Evolutionary conservation across 2,888 invertebrate species (phyloP), one percentile per base, ranked within the genome.

Genomic region (Actias luna): DNA sequence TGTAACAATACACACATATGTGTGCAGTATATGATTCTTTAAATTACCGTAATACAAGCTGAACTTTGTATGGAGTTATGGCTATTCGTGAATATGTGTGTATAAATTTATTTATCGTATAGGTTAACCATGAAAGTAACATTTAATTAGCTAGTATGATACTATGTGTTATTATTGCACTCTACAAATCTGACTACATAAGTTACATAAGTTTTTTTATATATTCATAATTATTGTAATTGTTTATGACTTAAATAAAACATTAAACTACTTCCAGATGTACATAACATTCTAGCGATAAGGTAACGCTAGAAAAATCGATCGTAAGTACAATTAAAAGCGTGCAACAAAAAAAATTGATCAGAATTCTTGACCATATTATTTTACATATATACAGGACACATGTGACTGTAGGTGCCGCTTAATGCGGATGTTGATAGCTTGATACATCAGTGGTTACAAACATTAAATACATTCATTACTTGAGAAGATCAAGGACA

Each of bases 401-500:
- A 63, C 55, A 61, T 59, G 55, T 63, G 65, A 58, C 64, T 55
- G 27, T 55, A 66, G 61, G 67, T 64, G 67, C 65, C 65, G 69
- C 68, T 68, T 67, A 65, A 85, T 73, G 67, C 87, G 87, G 88
- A 88, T 86, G 79, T 85, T 68, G 71, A 76, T 82, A 77, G 77
- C 68, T 64, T 65, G 67, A 79, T 78, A 78, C 73, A 77, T 73
- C 70, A 65, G 70, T 72, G 68, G 67, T 76, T 75, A 67, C 75
- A 76, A 79, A 81, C 76, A 77, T 72, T 74, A 77, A 77, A 79
- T 82, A 82, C 72, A 79, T 80, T 79, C 80, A 80, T 76, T 81
- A 80, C 78, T 79, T 70, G 78, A 82, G 89, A 91, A 91, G 89
- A 91, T 91, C 90, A 92, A 92, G 92, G 92, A 85, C 89, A 72